These are phyloP conservation scores for Cacoxenus indagator DNA, from an alignment of 2,888 invertebrate genomes.

Conservation along the genomic window DNA sequence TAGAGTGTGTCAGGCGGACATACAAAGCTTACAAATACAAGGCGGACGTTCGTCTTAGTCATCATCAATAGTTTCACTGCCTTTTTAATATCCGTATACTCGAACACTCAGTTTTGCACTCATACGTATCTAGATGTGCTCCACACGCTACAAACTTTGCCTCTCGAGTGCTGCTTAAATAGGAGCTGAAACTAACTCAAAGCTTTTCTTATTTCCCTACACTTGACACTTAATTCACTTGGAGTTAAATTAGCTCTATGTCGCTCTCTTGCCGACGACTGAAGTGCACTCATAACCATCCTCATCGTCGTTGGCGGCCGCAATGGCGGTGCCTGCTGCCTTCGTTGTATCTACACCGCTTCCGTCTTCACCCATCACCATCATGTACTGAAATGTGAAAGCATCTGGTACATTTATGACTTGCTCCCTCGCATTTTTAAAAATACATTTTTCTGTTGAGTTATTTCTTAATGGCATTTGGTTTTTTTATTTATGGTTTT, in stretches of 20 bases:
- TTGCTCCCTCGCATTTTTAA: conserved; percentile 18
- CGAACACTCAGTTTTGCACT: no score
- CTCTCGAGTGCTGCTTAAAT: conserved; percentile 57
- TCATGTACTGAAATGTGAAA: no score
- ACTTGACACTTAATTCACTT: conserved; percentile 63
- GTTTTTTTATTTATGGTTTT: background rate
- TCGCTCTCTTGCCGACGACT: conserved; percentile 52
- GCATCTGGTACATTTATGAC: no score
- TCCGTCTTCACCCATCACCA: background rate
- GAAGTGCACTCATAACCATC: conserved; percentile 40
- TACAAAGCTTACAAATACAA: no score
- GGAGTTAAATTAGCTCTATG: no score
- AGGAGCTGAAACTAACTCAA: conserved; percentile 63
- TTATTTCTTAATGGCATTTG: background rate
- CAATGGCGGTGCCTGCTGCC: conserved; percentile 25
- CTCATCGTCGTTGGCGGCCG: conserved; percentile 3
- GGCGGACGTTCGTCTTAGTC: no score
- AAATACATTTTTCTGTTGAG: background rate
- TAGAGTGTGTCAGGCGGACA: no score
- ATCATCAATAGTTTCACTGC: no score
- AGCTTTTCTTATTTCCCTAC: conserved; percentile 60
- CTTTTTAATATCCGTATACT: no score
- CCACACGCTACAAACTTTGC: conserved; percentile 17
- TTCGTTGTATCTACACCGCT: conserved; percentile 13
- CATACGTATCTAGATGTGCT: no score